These are phyloP conservation scores for Rhinatrema bivittatum DNA, from an alignment of 2,797 vertebrate species.

Conservation along the genomic window DNA sequence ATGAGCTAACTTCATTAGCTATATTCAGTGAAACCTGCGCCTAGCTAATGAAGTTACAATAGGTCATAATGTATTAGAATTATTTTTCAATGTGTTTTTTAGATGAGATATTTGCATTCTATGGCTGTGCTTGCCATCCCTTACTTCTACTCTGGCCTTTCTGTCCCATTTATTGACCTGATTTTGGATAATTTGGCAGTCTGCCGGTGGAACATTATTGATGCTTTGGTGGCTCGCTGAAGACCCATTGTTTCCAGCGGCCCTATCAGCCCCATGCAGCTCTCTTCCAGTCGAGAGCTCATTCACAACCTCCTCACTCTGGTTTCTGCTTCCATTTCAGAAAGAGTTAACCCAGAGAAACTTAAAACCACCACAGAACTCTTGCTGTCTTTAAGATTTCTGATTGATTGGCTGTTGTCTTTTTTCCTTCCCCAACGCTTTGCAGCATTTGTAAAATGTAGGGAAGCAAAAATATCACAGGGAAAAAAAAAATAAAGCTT, in stretches of 20 bases:
- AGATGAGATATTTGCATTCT: constrained; percentile 8
- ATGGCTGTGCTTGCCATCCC: constrained; percentile 29
- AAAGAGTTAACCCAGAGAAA: neutral
- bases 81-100: constrained; percentile 13
- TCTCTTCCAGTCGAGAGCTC: constrained; percentile 8
- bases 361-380: neutral
- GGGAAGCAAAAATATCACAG: too few relatives aligned
- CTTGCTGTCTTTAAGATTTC: too few relatives aligned
- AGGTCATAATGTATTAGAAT: too few relatives aligned
- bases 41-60: too few relatives aligned
- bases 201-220: constrained; percentile 35
- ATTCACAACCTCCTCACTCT: neutral
- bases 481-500: constrained; percentile 23
- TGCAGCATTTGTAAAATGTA: constrained; percentile 24
- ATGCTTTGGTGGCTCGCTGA: constrained; percentile 44
- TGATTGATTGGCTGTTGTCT: too few relatives aligned
- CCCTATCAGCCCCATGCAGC: constrained; percentile 19
- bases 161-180: constrained; percentile 34
- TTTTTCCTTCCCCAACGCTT: too few relatives aligned
- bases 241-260: constrained; percentile 34
- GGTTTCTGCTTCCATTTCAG: constrained; percentile 13
- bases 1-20: too few relatives aligned
- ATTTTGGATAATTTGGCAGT: constrained; percentile 28
- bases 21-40: too few relatives aligned
- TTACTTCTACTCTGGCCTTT: constrained; percentile 25